Evolutionary conservation across 2,113 vertebrate species (phyloP), one percentile per base, ranked within the genome.

Genomic region (Atrichornis clamosus): DNA sequence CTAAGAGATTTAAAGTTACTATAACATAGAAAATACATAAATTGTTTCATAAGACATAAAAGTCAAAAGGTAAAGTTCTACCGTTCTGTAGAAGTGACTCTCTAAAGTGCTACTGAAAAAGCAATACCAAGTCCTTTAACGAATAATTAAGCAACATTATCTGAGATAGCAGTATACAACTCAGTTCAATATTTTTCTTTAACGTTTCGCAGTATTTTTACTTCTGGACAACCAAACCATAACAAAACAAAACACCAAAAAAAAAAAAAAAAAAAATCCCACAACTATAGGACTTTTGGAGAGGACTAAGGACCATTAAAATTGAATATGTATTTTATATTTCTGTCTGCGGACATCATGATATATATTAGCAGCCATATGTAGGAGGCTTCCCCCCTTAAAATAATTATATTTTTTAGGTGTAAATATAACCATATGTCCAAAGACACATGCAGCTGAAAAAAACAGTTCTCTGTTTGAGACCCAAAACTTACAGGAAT

Each of bases 1-100:
- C n/a, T 64, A 87, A 63, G 33, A 96, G 88, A 84, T 86, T 94
- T 86, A 84, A 92, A 82, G 77, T 53, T 93, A 95, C 64, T 87
- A 53, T 44, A 89, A 94, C 58, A 91, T 33, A 87, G 56, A n/a
- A 93, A 91, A 88, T 70, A 64, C 20, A 79, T 65, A 58, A 91
- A 92, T 79, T 47, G 22, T 75, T 94, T 91, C 72, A 47, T 32
- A 87, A 65, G 85, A 77, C 47, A 80, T 46, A 92, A 21, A 23
- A 37, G 93, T 84, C 91, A 89, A 33, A 92, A 65, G 55, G 37
- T 35, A 79, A 22, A 6, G 6, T 74, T 85, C 85, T 76, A 50
- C 72, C 23, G 1, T 74, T 37, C 59, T 74, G 50, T 35, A 23
- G 15, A 96, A 93, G 86, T 89, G 87, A 75, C 20, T 70, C 44